Conservation (phyloP, 1,140 invertebrate genomes). For the Danaus plexippus region DNA sequence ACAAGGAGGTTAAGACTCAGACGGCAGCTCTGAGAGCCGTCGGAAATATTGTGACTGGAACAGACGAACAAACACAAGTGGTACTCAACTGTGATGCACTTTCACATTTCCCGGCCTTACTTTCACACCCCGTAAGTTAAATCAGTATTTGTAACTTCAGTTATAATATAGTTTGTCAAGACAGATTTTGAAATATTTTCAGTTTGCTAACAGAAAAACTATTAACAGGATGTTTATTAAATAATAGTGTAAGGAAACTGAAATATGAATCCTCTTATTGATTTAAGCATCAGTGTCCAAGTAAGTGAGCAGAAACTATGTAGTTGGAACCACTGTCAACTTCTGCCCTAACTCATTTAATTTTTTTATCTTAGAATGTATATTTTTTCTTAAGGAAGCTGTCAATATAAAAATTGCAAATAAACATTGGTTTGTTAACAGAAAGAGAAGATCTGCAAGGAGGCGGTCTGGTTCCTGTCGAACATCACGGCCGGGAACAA, state of each 20-base stretch:
- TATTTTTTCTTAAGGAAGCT: not conserved
- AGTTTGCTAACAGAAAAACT: too few relatives aligned
- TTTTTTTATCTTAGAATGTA: too few relatives aligned
- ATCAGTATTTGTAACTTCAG: too few relatives aligned
- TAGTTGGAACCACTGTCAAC: too few relatives aligned
- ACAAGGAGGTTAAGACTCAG: slow-evolving; percentile 97
- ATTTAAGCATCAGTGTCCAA: too few relatives aligned
- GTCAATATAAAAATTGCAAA: slow-evolving; percentile 5
- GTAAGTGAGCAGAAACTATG: too few relatives aligned
- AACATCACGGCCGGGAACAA: slow-evolving; percentile 99
- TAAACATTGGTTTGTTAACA: slow-evolving; percentile 22
- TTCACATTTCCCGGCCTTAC: slow-evolving; percentile 89
- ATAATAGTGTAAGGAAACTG: too few relatives aligned
- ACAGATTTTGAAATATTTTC: too few relatives aligned
- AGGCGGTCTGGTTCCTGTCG: slow-evolving; percentile 99
- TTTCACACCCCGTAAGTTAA: slow-evolving; percentile 80
- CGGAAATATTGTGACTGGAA: slow-evolving; percentile 99
- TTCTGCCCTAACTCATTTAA: too few relatives aligned
- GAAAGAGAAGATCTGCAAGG: slow-evolving; percentile 85
- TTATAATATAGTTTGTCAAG: too few relatives aligned
- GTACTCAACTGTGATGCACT: slow-evolving; percentile 95
- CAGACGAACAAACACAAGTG: slow-evolving; percentile 98
- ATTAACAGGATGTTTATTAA: too few relatives aligned
- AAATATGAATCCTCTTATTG: too few relatives aligned
- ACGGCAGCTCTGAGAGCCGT: slow-evolving; percentile 97